phyloP scores from a whole-genome alignment of 2,888 invertebrate species.

The Plebejus melissa region DNA sequence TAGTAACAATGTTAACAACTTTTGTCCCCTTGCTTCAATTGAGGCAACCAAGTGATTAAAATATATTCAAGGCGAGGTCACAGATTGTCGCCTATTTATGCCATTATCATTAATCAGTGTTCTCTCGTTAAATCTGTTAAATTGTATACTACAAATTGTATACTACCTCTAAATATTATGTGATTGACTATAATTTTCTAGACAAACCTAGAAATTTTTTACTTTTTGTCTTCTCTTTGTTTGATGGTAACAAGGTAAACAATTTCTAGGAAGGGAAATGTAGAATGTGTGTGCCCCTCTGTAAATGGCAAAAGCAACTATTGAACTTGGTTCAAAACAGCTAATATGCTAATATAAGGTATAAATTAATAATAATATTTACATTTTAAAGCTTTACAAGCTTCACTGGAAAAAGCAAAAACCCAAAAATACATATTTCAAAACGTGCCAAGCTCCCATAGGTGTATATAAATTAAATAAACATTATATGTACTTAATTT shows the following conservation, averaged over 20 bases:
- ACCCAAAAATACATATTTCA: not conserved
- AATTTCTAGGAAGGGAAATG: not conserved
- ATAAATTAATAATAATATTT: not conserved
- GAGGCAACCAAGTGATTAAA: not conserved
- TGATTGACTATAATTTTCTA: not conserved
- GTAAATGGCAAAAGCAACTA: not conserved
- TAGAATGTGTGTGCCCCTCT: not conserved
- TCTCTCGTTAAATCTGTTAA: no score
- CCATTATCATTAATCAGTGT: not conserved
- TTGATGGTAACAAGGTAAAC: not conserved
- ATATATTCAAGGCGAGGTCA: constrained; percentile 14
- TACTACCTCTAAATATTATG: not conserved
- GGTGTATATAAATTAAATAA: constrained; percentile 31
- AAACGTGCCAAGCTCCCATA: not conserved
- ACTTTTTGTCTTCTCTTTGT: no score
- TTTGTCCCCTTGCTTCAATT: not conserved
- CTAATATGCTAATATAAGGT: not conserved
- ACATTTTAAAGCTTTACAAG: not conserved
- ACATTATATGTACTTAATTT: constrained; percentile 33
- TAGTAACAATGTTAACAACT: constrained; percentile 12
- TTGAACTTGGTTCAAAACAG: not conserved
- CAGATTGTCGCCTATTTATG: not conserved
- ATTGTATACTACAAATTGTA: not conserved
- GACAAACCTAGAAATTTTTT: not conserved
- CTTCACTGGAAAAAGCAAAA: not conserved